phyloP scores from a whole-genome alignment of 1,140 invertebrate genomes.

The Glomeris maerens region DNA sequence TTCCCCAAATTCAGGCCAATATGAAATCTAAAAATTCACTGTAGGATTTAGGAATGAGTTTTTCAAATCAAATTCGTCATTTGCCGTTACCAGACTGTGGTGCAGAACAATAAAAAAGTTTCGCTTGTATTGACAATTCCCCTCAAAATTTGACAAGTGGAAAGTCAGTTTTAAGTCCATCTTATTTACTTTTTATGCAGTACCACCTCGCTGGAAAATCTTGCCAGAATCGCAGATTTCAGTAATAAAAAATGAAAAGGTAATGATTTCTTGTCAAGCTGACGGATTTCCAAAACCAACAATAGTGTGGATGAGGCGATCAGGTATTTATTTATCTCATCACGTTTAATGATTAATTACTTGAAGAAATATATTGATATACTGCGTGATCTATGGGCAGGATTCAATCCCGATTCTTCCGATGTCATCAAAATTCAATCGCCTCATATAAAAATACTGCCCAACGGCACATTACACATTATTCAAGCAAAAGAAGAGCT shows the following conservation, averaged over 20 bases:
- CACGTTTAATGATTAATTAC: too few relatives aligned
- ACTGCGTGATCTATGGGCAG: not conserved
- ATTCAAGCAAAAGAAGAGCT: slow-evolving; percentile 11
- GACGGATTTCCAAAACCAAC: slow-evolving; percentile 85
- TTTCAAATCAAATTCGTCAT: not conserved
- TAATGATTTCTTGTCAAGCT: slow-evolving; percentile 81
- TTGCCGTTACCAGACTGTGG: too few relatives aligned
- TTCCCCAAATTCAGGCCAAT: not conserved
- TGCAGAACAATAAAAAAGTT: too few relatives aligned
- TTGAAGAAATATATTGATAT: not conserved
- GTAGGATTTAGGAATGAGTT: not conserved
- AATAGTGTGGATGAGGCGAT: slow-evolving; percentile 90
- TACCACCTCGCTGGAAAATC: slow-evolving; percentile 40
- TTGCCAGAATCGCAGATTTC: slow-evolving; percentile 37
- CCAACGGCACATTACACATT: slow-evolving; percentile 7
- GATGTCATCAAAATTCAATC: not conserved
- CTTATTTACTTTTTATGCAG: slow-evolving; percentile 28
- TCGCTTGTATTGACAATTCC: not conserved
- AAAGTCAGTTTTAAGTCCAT: not conserved
- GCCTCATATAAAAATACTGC: not conserved
- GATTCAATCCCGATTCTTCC: not conserved
- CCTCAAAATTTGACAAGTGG: not conserved
- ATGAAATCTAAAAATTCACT: not conserved
- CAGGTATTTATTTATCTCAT: slow-evolving; percentile 40
- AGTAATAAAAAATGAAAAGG: slow-evolving; percentile 28